Conservation (phyloP, 2,888 invertebrate species). For the Ctenicera cuprea region DNA sequence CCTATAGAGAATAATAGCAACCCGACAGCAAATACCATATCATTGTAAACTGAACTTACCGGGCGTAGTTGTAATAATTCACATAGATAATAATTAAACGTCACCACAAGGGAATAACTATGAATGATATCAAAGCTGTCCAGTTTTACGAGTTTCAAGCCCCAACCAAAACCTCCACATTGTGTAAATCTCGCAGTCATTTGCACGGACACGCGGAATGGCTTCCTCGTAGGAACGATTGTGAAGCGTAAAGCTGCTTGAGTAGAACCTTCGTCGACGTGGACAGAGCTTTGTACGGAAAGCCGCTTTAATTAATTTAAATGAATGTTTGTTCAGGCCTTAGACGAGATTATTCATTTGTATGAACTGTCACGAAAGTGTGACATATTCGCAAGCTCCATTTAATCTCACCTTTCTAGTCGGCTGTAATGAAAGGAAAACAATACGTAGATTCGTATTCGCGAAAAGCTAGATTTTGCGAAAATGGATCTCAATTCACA, state of each 20-base stretch:
- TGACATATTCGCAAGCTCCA: slow-evolving; percentile 25
- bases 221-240: slow-evolving; percentile 2
- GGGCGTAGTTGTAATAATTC: slow-evolving; percentile 40
- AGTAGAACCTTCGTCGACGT: slow-evolving; percentile 34
- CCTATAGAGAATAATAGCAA: slow-evolving; percentile 14
- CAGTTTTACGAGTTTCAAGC: slow-evolving; percentile 37
- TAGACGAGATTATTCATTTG: slow-evolving; percentile 37
- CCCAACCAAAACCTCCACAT: slow-evolving; percentile 30
- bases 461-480: not conserved
- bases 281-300: slow-evolving; percentile 40
- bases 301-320: slow-evolving; percentile 48
- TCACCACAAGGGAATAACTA: slow-evolving; percentile 48
- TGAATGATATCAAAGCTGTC: slow-evolving; percentile 52
- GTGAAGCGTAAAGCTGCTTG: slow-evolving; percentile 36
- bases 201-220: slow-evolving; percentile 43
- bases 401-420: slow-evolving; percentile 21
- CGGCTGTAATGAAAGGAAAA: slow-evolving; percentile 12
- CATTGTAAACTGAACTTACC: slow-evolving; percentile 34
- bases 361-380: slow-evolving; percentile 32
- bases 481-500: not conserved
- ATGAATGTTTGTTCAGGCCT: slow-evolving; percentile 45
- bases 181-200: slow-evolving; percentile 48
- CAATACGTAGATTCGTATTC: not conserved
- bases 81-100: slow-evolving; percentile 51
- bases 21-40: slow-evolving; percentile 6